Conservation (phyloP, 2,113 vertebrate species). For the Paramisgurnus dabryanus region DNA sequence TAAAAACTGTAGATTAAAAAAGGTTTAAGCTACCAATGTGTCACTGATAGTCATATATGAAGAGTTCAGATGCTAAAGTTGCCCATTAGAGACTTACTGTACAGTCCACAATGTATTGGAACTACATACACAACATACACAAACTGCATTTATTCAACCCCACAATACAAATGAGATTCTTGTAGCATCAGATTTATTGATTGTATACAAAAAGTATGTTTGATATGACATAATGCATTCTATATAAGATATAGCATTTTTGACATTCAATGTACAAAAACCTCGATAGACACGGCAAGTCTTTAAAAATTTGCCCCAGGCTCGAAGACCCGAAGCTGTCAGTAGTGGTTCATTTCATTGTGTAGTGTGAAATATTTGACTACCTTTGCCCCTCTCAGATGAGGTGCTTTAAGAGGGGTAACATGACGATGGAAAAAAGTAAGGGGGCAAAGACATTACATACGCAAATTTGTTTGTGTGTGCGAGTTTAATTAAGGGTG, state of each 20-base stretch:
- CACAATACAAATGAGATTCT: slow-evolving; percentile 49
- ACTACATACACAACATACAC: not conserved
- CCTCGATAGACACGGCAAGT: slow-evolving; percentile 72
- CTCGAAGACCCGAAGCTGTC: slow-evolving; percentile 62
- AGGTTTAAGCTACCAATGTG: too few relatives aligned
- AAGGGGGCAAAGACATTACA: not conserved
- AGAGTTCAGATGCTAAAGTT: too few relatives aligned
- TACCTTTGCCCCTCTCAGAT: slow-evolving; percentile 38
- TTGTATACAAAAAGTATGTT: slow-evolving; percentile 84
- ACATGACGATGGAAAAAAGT: slow-evolving; percentile 15
- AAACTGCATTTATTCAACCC: not conserved
- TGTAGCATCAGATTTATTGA: slow-evolving; percentile 77
- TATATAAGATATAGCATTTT: slow-evolving; percentile 83
- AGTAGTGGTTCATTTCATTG: slow-evolving; percentile 47
- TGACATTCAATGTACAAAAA: slow-evolving; percentile 83
- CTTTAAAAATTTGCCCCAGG: slow-evolving; percentile 72
- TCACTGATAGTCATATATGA: too few relatives aligned
- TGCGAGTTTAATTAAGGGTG: not conserved
- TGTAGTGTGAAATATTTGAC: slow-evolving; percentile 12
- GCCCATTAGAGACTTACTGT: too few relatives aligned
- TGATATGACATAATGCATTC: slow-evolving; percentile 84
- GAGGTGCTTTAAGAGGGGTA: not conserved
- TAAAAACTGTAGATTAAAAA: too few relatives aligned
- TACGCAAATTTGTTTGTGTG: not conserved
- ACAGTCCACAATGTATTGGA: too few relatives aligned